Evolutionary conservation across 2,797 vertebrate species (phyloP).

Genomic region (Pagetopsis macropterus): DNA sequence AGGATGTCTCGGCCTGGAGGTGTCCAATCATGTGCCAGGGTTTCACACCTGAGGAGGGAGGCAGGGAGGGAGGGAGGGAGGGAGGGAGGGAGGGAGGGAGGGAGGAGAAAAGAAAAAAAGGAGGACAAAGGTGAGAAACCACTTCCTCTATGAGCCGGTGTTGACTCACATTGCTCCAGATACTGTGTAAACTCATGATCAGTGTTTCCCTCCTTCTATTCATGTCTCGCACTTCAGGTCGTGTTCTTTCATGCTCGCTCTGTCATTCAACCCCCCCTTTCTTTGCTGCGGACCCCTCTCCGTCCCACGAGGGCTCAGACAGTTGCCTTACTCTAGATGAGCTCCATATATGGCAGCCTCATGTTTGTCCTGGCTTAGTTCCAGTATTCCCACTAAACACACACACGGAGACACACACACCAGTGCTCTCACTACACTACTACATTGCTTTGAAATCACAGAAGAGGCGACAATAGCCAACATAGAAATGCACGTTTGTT

Average conservation of each 20-base stretch:
- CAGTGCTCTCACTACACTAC: slow-evolving; percentile 43
- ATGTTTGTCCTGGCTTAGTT: slow-evolving; percentile 83
- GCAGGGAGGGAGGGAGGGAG: slow-evolving; percentile 4
- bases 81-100: slow-evolving; percentile 2
- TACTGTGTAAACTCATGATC: slow-evolving; percentile 44
- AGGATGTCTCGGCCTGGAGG: slow-evolving; percentile 94
- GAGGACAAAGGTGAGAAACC: slow-evolving; percentile 55
- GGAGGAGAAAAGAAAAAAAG: too few species aligned
- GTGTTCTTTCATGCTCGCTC: slow-evolving; percentile 56
- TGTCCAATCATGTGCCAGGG: slow-evolving; percentile 94
- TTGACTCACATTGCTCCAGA: slow-evolving; percentile 50
- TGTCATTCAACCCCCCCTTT: neutral
- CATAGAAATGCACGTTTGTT: slow-evolving; percentile 62
- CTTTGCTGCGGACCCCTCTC: slow-evolving; percentile 3
- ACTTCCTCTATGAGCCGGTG: slow-evolving; percentile 39
- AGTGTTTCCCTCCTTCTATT: slow-evolving; percentile 19
- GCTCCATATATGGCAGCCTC: slow-evolving; percentile 84
- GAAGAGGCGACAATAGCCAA: slow-evolving; percentile 45
- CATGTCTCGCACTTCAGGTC: slow-evolving; percentile 53
- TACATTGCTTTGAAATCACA: slow-evolving; percentile 47
- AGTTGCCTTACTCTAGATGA: slow-evolving; percentile 78
- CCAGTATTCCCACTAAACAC: slow-evolving; percentile 71
- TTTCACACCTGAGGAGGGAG: slow-evolving; percentile 84
- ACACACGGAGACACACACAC: slow-evolving; percentile 33
- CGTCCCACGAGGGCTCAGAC: slow-evolving; percentile 71